Conservation (phyloP, 2,113 vertebrate genomes). For the Atractosteus spatula region DNA sequence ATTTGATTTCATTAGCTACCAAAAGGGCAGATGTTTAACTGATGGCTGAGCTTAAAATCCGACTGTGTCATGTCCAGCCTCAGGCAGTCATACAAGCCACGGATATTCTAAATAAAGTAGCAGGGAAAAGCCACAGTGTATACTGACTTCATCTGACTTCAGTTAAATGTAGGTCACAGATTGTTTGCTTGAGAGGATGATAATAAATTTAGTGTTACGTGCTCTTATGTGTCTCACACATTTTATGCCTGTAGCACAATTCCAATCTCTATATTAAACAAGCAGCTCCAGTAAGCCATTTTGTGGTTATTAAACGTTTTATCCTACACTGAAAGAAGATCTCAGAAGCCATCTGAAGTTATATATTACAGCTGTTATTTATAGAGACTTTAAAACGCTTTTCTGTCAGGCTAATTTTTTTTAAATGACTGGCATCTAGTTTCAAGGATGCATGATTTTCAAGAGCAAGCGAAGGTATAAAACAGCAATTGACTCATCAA, state of each 20-base stretch:
- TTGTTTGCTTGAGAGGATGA: conserved; percentile 70
- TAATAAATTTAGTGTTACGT: conserved; percentile 63
- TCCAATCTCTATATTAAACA: neutral
- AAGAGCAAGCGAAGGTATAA: no score
- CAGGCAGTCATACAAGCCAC: no score
- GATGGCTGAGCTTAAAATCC: no score
- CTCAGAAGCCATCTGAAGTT: neutral
- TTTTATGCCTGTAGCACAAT: conserved; percentile 2
- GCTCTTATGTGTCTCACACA: conserved; percentile 2
- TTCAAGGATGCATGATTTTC: no score
- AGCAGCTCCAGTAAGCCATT: neutral
- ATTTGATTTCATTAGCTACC: no score
- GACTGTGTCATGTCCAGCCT: no score
- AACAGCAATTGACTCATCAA: no score
- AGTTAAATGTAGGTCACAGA: conserved; percentile 78
- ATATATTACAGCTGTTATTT: neutral
- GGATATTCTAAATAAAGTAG: neutral
- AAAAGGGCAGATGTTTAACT: no score
- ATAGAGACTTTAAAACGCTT: neutral
- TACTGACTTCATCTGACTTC: conserved; percentile 52
- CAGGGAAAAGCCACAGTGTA: neutral
- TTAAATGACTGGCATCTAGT: neutral
- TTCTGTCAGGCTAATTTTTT: neutral
- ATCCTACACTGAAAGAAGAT: neutral
- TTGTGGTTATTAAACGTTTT: neutral